A percentile compares a stretch with the other conserved stretches of the same genome.
Conservation (phyloP, 2,113 vertebrate species). For the Baryphthengus martii region DNA sequence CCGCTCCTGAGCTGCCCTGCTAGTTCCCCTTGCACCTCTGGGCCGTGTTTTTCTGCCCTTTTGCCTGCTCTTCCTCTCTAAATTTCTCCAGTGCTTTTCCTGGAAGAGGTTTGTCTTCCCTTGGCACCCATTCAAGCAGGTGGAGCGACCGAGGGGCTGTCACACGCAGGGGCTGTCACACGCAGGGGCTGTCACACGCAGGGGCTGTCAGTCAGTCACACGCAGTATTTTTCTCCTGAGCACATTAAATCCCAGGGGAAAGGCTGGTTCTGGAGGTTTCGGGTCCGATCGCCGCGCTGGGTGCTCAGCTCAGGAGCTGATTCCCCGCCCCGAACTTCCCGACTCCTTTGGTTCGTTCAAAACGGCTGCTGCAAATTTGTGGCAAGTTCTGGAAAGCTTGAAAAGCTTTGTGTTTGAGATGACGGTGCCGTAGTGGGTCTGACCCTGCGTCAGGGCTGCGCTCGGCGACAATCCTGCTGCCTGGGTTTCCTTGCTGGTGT, state of each 20-base stretch:
- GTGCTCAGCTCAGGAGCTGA: background rate
- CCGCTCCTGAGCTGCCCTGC: background rate
- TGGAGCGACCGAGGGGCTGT: background rate
- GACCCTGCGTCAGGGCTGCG: too few species aligned
- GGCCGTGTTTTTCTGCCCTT: background rate
- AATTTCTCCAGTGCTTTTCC: background rate
- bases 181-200: too few species aligned
- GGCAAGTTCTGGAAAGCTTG: background rate
- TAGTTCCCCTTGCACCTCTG: background rate
- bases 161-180: background rate
- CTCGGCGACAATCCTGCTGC: background rate
- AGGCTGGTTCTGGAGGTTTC: background rate
- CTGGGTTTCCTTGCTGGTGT: background rate
- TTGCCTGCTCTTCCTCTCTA: background rate
- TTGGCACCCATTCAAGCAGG: too few species aligned
- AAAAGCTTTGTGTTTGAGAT: background rate
- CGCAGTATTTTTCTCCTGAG: too few species aligned
- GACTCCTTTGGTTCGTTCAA: background rate
- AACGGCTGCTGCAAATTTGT: background rate
- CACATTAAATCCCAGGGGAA: rapidly evolving
- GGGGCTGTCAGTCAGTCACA: too few species aligned
- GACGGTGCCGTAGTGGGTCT: rapidly evolving
- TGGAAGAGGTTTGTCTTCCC: background rate
- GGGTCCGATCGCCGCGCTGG: rapidly evolving
- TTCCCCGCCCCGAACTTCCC: background rate